Evolutionary conservation across 2,888 invertebrate species (phyloP).

Genomic region (Eustalomyia histrio): DNA sequence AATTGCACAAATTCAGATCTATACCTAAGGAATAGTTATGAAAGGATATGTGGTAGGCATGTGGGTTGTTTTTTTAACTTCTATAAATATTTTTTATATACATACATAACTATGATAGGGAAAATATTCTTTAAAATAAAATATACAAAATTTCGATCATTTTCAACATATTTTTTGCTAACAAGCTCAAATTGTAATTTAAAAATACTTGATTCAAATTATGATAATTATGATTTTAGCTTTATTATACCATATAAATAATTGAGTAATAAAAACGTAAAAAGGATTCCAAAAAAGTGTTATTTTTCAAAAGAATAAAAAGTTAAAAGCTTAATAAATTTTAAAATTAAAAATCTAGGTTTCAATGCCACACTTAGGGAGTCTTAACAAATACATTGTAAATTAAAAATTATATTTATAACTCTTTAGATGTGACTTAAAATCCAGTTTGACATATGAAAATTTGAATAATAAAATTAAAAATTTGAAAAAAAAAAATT

Average conservation of each 20-base stretch:
- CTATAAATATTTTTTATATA: too few species aligned
- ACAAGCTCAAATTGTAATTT: background rate
- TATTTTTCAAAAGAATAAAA: background rate
- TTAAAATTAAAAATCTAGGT: background rate
- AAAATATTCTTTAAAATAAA: too few species aligned
- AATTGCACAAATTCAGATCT: too few species aligned
- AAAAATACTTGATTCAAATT: background rate
- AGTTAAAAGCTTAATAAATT: background rate
- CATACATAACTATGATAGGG: too few species aligned
- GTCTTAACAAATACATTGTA: background rate
- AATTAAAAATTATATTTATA: too few species aligned
- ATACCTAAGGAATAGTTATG: too few species aligned
- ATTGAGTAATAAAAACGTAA: background rate
- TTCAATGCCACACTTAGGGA: background rate
- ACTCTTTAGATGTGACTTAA: background rate
- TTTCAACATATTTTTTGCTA: too few species aligned
- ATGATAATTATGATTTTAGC: conserved; percentile 3
- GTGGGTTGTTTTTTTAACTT: too few species aligned
- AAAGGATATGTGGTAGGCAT: too few species aligned
- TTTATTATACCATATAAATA: background rate
- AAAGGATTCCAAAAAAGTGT: background rate
- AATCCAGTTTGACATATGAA: conserved; percentile 25
- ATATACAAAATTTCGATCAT: too few species aligned
- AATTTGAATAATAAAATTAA: background rate
- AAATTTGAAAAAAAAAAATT: conserved; percentile 14